phyloP scores from a whole-genome alignment of 2,888 invertebrate genomes.

The Arenicola marina region DNA sequence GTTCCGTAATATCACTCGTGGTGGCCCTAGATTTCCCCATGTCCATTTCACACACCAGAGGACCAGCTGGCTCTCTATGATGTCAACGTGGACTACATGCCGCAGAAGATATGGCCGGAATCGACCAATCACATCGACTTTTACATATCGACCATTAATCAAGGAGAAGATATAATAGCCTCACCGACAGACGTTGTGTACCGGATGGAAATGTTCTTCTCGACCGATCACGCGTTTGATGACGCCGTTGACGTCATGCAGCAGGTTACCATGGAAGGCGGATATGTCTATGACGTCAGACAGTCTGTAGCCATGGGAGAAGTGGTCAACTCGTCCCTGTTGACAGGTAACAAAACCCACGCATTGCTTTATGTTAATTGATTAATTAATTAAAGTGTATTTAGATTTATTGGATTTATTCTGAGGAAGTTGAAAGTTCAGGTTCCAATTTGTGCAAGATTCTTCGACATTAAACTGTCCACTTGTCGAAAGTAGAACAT shows the following conservation, averaged over 20 bases:
- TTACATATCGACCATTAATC: neutral
- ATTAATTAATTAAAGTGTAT: too few relatives aligned
- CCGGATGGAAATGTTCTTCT: neutral
- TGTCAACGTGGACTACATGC: neutral
- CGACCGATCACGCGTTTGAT: neutral
- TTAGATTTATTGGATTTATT: too few relatives aligned
- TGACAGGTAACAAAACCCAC: too few relatives aligned
- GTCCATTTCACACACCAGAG: neutral
- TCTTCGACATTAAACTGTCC: too few relatives aligned
- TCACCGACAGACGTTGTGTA: neutral
- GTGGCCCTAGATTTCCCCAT: neutral
- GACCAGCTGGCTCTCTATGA: constrained; percentile 4
- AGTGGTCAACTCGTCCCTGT: too few relatives aligned
- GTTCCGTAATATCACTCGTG: too few relatives aligned
- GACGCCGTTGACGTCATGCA: neutral
- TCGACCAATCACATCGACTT: neutral
- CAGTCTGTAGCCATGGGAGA: neutral
- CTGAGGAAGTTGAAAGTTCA: too few relatives aligned
- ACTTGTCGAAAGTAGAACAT: too few relatives aligned
- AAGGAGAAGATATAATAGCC: neutral
- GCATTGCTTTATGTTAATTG: too few relatives aligned
- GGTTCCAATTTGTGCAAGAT: too few relatives aligned
- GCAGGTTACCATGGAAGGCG: neutral
- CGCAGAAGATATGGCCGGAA: neutral
- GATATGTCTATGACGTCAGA: neutral